Evolutionary conservation across 2,797 vertebrate genomes (phyloP), one percentile per base, ranked within the genome.

Genomic region (Coranthus polyacanthus): DNA sequence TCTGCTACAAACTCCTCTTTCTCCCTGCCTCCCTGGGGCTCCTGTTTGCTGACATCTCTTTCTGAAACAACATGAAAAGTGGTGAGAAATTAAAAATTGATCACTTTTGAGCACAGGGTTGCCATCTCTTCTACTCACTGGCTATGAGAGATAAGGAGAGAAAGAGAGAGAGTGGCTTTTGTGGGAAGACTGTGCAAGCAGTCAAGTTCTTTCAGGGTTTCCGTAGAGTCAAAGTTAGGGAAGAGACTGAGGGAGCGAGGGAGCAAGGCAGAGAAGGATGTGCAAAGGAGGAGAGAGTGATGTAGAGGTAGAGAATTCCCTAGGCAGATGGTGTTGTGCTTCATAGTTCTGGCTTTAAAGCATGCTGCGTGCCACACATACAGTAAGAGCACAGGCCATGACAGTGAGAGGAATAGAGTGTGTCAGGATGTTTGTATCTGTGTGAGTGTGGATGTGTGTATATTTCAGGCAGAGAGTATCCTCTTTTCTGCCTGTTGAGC

Each of bases 61-160:
- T 84, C 68, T 89, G 79, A 86, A 79, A 85, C 85, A 86, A 91
- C 86, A 89, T 88, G 78, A 90, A 88, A 90, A 87, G 60, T 72
- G 70, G 46, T 83, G 78, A 70, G 70, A 71, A 92, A 93, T 94
- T 80, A 92, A 92, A 92, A 93, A 94, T 93, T 79, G 52, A 94
- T 93, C 83, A 88, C 77, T 84, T 89, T 82, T 78, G 82, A 85
- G 86, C 75, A 62, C n/a, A 29, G 69, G 76, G 63, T 82, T 86
- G 68, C 76, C 51, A 18, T 75, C 77, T 83, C 80, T 53, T 71
- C 72, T 75, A 62, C 73, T 86, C 21, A n/a, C 62, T 76, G 73
- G 46, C 78, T 75, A 51, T n/a, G 37, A 42, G 50, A 68, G 29
- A 18, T 34, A 58, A 42, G 60, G 55, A 45, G 12, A 56, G 22